These are phyloP conservation scores for Acanthopagrus latus DNA, from an alignment of 2,797 vertebrate genomes.

Conservation along the genomic window DNA sequence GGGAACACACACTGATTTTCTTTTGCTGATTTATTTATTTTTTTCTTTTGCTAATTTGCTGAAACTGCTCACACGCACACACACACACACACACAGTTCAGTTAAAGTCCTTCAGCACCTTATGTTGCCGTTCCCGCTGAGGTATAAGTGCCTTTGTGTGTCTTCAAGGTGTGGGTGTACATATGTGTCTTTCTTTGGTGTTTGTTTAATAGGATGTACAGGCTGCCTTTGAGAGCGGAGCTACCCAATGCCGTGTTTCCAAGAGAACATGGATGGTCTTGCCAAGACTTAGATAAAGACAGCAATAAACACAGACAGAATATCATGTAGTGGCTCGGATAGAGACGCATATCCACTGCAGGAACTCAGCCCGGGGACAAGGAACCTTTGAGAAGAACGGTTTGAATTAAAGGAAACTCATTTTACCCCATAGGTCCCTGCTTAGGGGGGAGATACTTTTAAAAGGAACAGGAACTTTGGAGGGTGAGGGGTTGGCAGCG, in stretches of 20 bases:
- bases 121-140: neutral
- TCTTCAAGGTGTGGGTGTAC: neutral
- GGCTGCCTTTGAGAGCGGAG: slow-evolving; percentile 8
- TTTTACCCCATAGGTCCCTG: too few relatives aligned
- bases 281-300: slow-evolving; percentile 21
- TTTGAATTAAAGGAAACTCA: too few relatives aligned
- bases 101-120: neutral
- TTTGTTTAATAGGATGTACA: slow-evolving; percentile 9
- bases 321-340: neutral
- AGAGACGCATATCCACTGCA: slow-evolving; percentile 14
- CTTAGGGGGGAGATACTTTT: too few relatives aligned
- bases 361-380: too few relatives aligned
- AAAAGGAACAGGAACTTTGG: too few relatives aligned
- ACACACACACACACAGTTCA: neutral
- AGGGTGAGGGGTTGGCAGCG: too few relatives aligned
- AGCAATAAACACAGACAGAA: neutral
- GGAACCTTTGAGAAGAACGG: too few relatives aligned
- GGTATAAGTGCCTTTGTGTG: neutral
- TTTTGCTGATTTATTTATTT: neutral
- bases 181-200: neutral
- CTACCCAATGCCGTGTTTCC: slow-evolving; percentile 6
- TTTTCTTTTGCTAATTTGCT: neutral
- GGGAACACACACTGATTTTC: neutral
- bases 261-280: slow-evolving; percentile 6
- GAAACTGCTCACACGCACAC: neutral